Base-by-base conservation (phyloP, 2,888 invertebrate genomes). In the Actias luna region DNA sequence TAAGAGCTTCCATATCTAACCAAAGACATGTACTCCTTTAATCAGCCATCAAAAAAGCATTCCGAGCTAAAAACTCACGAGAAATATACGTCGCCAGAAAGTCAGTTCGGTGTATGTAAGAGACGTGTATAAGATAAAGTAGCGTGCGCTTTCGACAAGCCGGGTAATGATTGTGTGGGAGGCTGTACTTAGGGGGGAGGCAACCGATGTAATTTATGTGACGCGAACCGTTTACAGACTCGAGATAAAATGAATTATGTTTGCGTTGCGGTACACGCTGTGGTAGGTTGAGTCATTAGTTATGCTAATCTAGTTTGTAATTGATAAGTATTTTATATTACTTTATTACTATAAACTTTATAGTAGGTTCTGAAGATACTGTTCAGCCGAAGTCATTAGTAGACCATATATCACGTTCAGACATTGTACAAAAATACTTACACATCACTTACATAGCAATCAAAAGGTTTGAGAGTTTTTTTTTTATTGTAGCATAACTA, bases 211-310 rank as follows among this genome's bases (percentile, higher is more conserved):
- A 72, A 72, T 70, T 74, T 72, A 71, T 71, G 67, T 62, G 65
- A 67, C 61, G 64, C 65, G 64, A 67, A 59, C 63, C 67, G 67
- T 64, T 63, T 65, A 64, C 64, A 57, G 60, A 61, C 68, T 65
- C 63, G 65, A 66, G 70, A 71, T 71, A 72, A 74, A 71, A 67
- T 67, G 67, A 65, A 67, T 66, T 66, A 64, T 66, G 65, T 69
- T 55, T n/a, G 29, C 55, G 55, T 29, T 29, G 25, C 16, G 55
- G 55, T 55, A 29, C n/a, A 55, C 7, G 8, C 29, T 4, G 5
- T 29, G 29, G 55, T 55, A 27, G 29, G 29, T 55, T 27, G 29
- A 29, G n/a, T 55, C 27, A 55, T 55, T 29, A 29, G 27, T 27
- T 16, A 55, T 29, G 55, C n/a, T 55, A 55, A 55, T 55, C 29